A percentile compares a stretch with the other conserved stretches of the same genome.
Conservation (phyloP, 2,888 invertebrate species). For the Athalia rosae region DNA sequence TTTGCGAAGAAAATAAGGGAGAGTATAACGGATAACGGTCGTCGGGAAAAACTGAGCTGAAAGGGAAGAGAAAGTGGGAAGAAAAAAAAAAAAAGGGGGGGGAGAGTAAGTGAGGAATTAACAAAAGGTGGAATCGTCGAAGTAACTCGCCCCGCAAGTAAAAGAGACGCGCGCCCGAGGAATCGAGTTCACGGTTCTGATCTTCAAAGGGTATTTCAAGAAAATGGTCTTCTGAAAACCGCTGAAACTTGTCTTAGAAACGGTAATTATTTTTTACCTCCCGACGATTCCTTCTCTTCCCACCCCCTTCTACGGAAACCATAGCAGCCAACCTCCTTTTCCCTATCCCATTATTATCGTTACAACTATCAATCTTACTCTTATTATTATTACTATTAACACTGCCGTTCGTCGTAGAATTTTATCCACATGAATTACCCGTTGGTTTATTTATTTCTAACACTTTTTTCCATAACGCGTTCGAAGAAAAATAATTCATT, state of each 20-base stretch:
- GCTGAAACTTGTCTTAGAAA: slow-evolving; percentile 21
- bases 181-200: slow-evolving; percentile 2
- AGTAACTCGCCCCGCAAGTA: slow-evolving; percentile 20
- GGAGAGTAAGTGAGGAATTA: slow-evolving; percentile 36
- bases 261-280: slow-evolving; percentile 35
- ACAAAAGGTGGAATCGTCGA: slow-evolving; percentile 32
- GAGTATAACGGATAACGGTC: neutral
- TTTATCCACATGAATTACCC: neutral
- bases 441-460: neutral
- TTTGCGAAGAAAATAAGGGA: neutral
- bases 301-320: too few species aligned
- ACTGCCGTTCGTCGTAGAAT: neutral
- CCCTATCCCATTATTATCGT: neutral
- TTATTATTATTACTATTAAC: neutral
- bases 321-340: too few species aligned
- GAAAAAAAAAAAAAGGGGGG: neutral
- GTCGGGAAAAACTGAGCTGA: neutral
- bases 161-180: slow-evolving; percentile 7
- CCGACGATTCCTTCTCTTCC: neutral
- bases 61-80: neutral
- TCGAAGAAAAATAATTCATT: neutral
- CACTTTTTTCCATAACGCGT: neutral
- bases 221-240: slow-evolving; percentile 39
- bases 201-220: slow-evolving; percentile 34
- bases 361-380: neutral